Conservation (phyloP, 2,888 invertebrate species). For the Platynereis dumerilii region DNA sequence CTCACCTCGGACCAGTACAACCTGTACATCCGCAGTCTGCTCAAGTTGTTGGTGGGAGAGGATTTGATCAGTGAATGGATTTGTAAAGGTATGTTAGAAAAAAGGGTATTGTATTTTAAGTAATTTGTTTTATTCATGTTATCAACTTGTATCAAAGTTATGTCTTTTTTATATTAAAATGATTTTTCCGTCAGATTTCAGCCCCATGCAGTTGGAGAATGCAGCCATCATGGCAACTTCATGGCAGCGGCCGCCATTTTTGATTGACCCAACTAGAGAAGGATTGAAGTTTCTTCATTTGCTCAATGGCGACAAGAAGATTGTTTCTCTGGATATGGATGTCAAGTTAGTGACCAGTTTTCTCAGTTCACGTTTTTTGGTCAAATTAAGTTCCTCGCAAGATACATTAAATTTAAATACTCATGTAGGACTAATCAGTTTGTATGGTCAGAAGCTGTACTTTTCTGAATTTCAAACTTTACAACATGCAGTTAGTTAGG, state of each 20-base stretch:
- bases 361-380: neutral
- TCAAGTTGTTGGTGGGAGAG: constrained; percentile 58
- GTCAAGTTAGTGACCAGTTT: constrained; percentile 44
- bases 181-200: constrained; percentile 50
- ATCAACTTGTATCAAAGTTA: no score
- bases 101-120: neutral
- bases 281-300: constrained; percentile 50
- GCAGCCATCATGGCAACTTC: constrained; percentile 58
- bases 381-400: no score
- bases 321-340: constrained; percentile 55
- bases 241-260: constrained; percentile 59
- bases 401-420: no score
- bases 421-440: no score
- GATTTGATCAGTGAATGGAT: constrained; percentile 52
- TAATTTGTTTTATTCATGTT: no score
- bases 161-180: no score
- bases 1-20: constrained; percentile 53
- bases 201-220: constrained; percentile 59
- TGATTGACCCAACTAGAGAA: constrained; percentile 59
- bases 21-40: constrained; percentile 52
- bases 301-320: constrained; percentile 47
- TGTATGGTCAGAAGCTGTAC: no score
- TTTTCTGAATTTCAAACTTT: no score
- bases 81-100: constrained; percentile 54
- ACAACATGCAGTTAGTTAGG: no score